Evolutionary conservation across 1,140 invertebrate genomes (phyloP), one percentile per base, ranked within the genome.

Genomic region (Euwallacea fornicatus): DNA sequence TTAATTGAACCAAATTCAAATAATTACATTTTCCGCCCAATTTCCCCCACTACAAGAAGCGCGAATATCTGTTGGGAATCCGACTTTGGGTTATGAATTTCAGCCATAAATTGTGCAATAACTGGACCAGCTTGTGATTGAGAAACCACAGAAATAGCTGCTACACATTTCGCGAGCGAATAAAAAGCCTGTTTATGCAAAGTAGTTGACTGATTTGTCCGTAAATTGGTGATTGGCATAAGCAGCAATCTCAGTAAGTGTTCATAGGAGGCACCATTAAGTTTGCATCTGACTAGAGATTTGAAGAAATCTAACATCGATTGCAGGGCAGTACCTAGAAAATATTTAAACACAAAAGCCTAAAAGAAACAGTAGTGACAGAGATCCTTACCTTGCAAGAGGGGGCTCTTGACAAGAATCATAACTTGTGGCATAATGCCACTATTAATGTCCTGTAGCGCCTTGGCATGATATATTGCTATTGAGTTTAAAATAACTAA

Each of bases 141-240:
- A 80, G 87, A 91, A 76, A 88, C 91, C 42, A 95, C 88, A 8
- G 95, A 95, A 42, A 98, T 86, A 0, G 95, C 94, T 8, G 96
- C 95, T 50, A 98, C 94, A 83, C 95, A 98, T 82, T 98, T 97
- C 0, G 96, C 96, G 71, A 98, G 87, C 7, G 93, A 96, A 82
- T 95, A 92, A 82, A 92, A 95, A 33, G 93, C 95, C 86, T 94
- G 88, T 66, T 89, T 88, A 66, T 89, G 87, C 61, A 88, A 85
- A 21, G 62, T 73, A n/a, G 69, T 44, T n/a, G 72, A 55, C 65
- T 75, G 75, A 50, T 69, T 72, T 7, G 54, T 62, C 7, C 66
- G 21, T 21, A 76, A 62, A 7, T 70, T 73, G n/a, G 64, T 69
- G 50, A 77, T 75, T 10, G 78, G 80, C 16, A 78, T 71, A 15